These are phyloP conservation scores for Drosophila neocordata DNA, from an alignment of 1,140 invertebrate species.

Conservation along the genomic window DNA sequence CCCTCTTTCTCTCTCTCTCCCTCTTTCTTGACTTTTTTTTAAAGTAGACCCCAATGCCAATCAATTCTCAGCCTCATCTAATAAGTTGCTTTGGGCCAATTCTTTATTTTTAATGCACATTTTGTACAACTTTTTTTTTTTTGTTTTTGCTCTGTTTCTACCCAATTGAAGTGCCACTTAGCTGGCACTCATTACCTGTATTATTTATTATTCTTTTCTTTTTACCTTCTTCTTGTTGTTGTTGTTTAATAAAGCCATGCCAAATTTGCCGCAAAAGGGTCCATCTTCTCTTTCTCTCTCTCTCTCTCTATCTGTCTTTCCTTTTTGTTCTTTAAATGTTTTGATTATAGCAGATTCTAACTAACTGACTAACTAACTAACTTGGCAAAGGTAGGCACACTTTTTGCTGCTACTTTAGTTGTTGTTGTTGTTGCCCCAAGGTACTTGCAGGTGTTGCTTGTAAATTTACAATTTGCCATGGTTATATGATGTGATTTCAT, in stretches of 20 bases:
- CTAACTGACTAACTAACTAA: slow-evolving; percentile 35
- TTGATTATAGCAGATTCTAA: slow-evolving; percentile 62
- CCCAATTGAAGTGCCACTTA: slow-evolving; percentile 35
- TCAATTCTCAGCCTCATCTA: slow-evolving; percentile 31
- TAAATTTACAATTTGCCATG: slow-evolving; percentile 70
- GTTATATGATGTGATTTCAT: slow-evolving; percentile 47
- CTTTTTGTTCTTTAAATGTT: slow-evolving; percentile 47
- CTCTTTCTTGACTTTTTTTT: not conserved
- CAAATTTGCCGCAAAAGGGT: slow-evolving; percentile 64
- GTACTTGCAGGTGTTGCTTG: slow-evolving; percentile 20
- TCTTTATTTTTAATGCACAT: not conserved
- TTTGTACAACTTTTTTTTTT: not conserved
- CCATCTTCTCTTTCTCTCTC: not conserved
- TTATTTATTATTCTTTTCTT: slow-evolving; percentile 18
- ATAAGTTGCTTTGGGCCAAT: slow-evolving; percentile 28
- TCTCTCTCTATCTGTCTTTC: no score
- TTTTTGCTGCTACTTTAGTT: slow-evolving; percentile 10
- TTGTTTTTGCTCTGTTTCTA: slow-evolving; percentile 1
- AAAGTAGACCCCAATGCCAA: slow-evolving; percentile 38
- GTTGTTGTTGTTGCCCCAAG: slow-evolving; percentile 46
- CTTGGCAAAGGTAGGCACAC: slow-evolving; percentile 27
- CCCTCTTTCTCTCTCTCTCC: not conserved
- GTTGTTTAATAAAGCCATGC: slow-evolving; percentile 64
- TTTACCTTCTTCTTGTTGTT: not conserved
- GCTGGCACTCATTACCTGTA: slow-evolving; percentile 44